Evolutionary conservation across 1,140 invertebrate genomes (phyloP), one percentile per base, ranked within the genome.

Genomic region (Oryzaephilus surinamensis): DNA sequence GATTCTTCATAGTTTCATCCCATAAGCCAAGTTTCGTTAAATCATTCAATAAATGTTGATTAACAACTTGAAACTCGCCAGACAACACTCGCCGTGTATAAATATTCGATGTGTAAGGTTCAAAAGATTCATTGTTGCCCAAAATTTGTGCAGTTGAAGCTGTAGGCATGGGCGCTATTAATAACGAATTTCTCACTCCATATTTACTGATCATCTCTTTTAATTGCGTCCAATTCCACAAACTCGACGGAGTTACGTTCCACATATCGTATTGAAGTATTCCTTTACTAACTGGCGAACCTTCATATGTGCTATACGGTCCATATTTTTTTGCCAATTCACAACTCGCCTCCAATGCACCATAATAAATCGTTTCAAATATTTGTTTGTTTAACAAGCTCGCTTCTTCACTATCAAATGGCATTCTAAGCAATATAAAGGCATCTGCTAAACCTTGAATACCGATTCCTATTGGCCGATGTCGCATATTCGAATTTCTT

Each of bases 191-290:
- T 30, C 95, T 69, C 0, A 99, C 69, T 15, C 97, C 97, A 69
- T 92, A 72, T 62, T 89, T 74, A 6, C 79, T 77, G 52, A 99
- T 97, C 55, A 88, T 85, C 45, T 69, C 71, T 63, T 93, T 93
- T 19, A 99, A 66, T 8, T 54, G 64, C n/a, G 60, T 52, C 96
- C 97, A 99, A 58, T 99, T 76, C 82, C 91, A 95, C 4, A 94
- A 66, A 54, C 80, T 65, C 24, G 88, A 81, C 8, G 92, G 91
- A n/a, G 71, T 84, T 3, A 88, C 83, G 56, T 81, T 68, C 95
- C 95, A 99, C 95, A 99, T 97, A 51, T 99, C 96, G 61, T 91
- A 94, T 62, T 99, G 97, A 8, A 99, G 67, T 50, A 97, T 89
- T 40, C 95, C 96, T 72, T 95, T 82, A 58, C 92, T 97, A 7